phyloP scores from a whole-genome alignment of 1,140 invertebrate genomes.

The Zaprionus ghesquierei region DNA sequence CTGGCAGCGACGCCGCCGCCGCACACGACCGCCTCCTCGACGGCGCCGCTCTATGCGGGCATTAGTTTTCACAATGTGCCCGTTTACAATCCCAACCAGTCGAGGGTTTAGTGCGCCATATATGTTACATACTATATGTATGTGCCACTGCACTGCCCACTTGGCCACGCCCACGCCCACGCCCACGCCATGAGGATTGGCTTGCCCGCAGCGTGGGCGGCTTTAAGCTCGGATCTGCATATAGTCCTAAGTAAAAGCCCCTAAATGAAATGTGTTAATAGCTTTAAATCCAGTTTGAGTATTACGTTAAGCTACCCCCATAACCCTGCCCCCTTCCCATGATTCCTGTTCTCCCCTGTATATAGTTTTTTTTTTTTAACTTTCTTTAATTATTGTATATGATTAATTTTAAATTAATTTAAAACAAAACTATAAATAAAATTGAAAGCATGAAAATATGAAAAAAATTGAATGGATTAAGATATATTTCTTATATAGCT shows the following conservation, averaged over 20 bases:
- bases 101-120: slow-evolving; percentile 53
- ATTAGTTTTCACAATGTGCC: slow-evolving; percentile 82
- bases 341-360: slow-evolving; percentile 7
- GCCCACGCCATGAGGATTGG: not conserved
- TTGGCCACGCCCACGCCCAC: not conserved
- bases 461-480: too few species aligned
- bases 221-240: slow-evolving; percentile 41
- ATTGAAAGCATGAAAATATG: not conserved
- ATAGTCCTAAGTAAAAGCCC: slow-evolving; percentile 8
- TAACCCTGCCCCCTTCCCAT: not conserved
- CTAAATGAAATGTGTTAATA: slow-evolving; percentile 76
- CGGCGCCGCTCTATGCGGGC: slow-evolving; percentile 69
- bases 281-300: slow-evolving; percentile 48
- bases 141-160: not conserved
- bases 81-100: slow-evolving; percentile 71
- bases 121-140: too few species aligned
- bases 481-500: too few species aligned
- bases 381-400: slow-evolving; percentile 17
- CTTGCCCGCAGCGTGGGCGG: slow-evolving; percentile 9
- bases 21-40: not conserved
- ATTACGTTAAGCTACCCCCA: slow-evolving; percentile 12
- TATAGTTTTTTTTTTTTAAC: slow-evolving; percentile 22
- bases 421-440: slow-evolving; percentile 4
- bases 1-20: not conserved
- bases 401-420: slow-evolving; percentile 8